Evolutionary conservation across 2,888 invertebrate genomes (phyloP).

Genomic region (Panopea generosa): DNA sequence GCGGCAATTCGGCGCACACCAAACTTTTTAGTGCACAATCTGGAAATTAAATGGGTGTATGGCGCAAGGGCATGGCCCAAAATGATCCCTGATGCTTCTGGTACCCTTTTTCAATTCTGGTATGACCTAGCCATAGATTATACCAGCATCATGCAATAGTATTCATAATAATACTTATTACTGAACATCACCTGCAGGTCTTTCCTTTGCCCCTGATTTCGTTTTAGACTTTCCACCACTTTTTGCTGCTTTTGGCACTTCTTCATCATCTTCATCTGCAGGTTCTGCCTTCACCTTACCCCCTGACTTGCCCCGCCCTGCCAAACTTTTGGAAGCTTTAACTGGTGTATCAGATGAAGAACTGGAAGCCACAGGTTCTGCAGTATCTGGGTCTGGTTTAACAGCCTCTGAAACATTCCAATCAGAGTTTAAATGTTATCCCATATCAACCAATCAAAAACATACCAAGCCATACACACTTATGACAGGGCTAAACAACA

Average conservation of each 20-base stretch:
- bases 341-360: slow-evolving; percentile 35
- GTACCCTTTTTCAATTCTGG: no score
- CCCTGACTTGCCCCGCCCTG: slow-evolving; percentile 45
- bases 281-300: slow-evolving; percentile 64
- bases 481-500: no score
- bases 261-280: slow-evolving; percentile 60
- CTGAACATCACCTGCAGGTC: slow-evolving; percentile 62
- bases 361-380: slow-evolving; percentile 49
- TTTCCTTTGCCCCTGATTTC: slow-evolving; percentile 54
- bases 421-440: slow-evolving; percentile 1
- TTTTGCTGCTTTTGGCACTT: slow-evolving; percentile 57
- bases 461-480: no score
- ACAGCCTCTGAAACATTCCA: slow-evolving; percentile 46
- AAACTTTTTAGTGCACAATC: no score
- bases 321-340: slow-evolving; percentile 37
- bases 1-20: no score
- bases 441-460: no score
- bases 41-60: no score
- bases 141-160: no score
- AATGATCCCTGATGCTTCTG: no score
- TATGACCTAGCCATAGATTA: no score
- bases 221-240: slow-evolving; percentile 57
- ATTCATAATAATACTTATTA: no score
- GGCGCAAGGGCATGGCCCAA: no score
- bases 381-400: slow-evolving; percentile 57